Conservation (phyloP, 1,140 invertebrate species). For the Tigriopus japonicus region DNA sequence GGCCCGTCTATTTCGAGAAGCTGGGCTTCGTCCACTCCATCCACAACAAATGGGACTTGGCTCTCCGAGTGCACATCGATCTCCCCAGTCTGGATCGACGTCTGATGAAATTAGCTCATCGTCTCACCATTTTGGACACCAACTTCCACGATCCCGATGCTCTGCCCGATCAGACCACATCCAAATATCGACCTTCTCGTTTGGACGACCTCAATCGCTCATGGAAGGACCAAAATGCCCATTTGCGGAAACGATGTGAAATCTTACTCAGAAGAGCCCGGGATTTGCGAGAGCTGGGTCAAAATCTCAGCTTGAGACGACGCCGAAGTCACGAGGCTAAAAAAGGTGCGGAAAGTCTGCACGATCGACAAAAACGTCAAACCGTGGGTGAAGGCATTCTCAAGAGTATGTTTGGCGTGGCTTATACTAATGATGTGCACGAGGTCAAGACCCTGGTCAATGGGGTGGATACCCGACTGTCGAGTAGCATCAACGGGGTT, state of each 20-base stretch:
- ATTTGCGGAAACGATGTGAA: neutral
- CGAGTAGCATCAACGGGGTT: neutral
- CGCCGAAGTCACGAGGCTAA: too few relatives aligned
- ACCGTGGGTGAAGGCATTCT: neutral
- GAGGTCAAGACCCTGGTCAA: neutral
- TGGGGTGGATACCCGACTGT: neutral
- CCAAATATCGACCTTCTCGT: neutral
- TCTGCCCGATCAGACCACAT: too few relatives aligned
- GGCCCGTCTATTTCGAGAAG: slow-evolving; percentile 8
- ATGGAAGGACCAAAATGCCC: neutral
- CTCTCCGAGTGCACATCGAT: neutral
- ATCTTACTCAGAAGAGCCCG: neutral
- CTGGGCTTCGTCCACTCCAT: slow-evolving; percentile 1
- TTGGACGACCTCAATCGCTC: neutral
- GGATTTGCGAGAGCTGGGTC: neutral
- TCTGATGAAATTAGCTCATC: neutral
- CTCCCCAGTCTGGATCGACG: neutral
- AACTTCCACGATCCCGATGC: neutral
- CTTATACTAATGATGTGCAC: neutral
- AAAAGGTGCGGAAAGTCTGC: neutral
- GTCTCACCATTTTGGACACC: neutral
- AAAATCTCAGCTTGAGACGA: neutral
- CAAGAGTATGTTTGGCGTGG: slow-evolving; percentile 7
- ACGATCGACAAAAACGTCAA: neutral
- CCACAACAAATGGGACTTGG: slow-evolving; percentile 10